Evolutionary conservation across 2,113 vertebrate genomes (phyloP).

Genomic region (Corythaeola cristata): DNA sequence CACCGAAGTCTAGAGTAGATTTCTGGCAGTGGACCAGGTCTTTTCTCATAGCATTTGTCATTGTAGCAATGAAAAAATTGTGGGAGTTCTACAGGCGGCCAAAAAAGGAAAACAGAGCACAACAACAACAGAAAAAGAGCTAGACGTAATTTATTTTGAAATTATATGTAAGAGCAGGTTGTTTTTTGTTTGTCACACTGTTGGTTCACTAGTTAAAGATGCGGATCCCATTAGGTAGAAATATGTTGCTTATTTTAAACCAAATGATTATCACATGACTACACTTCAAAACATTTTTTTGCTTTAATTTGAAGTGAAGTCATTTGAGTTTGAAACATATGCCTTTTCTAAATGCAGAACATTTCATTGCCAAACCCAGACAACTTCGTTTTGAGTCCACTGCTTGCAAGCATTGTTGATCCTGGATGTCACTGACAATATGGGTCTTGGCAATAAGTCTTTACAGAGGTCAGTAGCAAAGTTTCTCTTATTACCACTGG

Average conservation of each 20-base stretch:
- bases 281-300: conserved; percentile 77
- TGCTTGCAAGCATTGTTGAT: conserved; percentile 49
- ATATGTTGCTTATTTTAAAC: conserved; percentile 75
- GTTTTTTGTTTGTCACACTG: conserved; percentile 55
- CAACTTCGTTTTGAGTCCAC: conserved; percentile 55
- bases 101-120: conserved; percentile 42
- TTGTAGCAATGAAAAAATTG: conserved; percentile 56
- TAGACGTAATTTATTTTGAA: conserved; percentile 43
- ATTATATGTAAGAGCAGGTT: conserved; percentile 60
- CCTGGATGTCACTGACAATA: conserved; percentile 31
- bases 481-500: not conserved
- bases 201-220: conserved; percentile 65
- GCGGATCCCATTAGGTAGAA: conserved; percentile 68
- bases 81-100: conserved; percentile 20
- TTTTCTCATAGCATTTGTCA: conserved; percentile 66
- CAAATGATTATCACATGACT: conserved; percentile 77
- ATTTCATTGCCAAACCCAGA: conserved; percentile 64
- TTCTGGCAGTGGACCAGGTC: conserved; percentile 65
- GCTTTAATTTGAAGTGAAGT: conserved; percentile 76
- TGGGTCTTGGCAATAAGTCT: not conserved
- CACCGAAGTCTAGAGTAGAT: conserved; percentile 54
- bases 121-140: not conserved
- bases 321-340: conserved; percentile 80
- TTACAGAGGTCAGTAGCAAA: conserved; percentile 9
- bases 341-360: conserved; percentile 66